Evolutionary conservation across 2,113 vertebrate species (phyloP).

Genomic region (Cryptomyrus ogoouensis): DNA sequence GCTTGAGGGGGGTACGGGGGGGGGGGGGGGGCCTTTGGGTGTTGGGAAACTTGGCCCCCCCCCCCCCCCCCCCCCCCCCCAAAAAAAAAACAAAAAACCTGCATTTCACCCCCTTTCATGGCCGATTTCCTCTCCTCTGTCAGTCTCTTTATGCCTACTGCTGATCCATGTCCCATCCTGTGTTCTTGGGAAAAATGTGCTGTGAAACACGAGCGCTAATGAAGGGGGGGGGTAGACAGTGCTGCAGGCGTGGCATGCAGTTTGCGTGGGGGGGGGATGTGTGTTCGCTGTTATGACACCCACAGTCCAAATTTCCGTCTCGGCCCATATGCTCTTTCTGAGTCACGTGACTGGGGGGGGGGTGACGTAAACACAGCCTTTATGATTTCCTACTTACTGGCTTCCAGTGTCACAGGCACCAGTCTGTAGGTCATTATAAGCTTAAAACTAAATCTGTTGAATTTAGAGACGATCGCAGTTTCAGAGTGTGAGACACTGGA

Average conservation of each 20-base stretch:
- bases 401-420: not conserved
- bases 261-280: not conserved
- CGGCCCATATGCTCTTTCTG: not conserved
- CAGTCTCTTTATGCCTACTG: not conserved
- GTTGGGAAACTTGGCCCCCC: no score
- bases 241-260: not conserved
- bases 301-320: not conserved
- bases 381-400: not conserved
- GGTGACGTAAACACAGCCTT: not conserved
- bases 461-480: not conserved
- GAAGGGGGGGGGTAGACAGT: not conserved
- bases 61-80: not conserved
- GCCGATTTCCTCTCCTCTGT: not conserved
- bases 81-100: not conserved
- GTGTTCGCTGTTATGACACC: not conserved
- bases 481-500: not conserved
- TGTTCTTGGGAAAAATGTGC: not conserved
- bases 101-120: not conserved
- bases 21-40: no score
- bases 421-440: not conserved
- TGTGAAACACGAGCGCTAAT: not conserved
- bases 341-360: not conserved
- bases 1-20: no score
- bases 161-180: not conserved
- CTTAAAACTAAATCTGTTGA: not conserved